phyloP scores from a whole-genome alignment of 2,797 vertebrate genomes.

The Gobionotothen gibberifrons region DNA sequence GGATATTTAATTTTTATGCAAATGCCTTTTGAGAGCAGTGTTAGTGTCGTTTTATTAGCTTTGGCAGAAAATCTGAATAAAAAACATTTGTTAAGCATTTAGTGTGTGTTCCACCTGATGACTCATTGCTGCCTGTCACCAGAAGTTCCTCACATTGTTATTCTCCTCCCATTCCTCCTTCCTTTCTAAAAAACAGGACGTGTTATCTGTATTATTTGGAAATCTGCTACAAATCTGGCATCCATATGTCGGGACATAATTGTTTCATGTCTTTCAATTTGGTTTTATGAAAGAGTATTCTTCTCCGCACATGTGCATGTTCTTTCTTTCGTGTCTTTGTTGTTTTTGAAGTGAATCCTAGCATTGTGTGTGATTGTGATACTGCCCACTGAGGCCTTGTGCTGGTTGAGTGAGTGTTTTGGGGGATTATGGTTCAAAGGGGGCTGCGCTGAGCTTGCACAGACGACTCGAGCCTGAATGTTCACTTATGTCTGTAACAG shows the following conservation, averaged over 20 bases:
- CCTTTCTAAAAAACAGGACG: conserved; percentile 49
- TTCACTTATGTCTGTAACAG: conserved; percentile 33
- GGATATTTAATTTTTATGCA: conserved; percentile 13
- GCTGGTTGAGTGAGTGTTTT: conserved; percentile 33
- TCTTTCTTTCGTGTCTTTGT: conserved; percentile 44
- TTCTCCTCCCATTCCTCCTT: conserved; percentile 42
- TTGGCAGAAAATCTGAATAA: conserved; percentile 29
- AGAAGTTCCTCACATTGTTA: conserved; percentile 30
- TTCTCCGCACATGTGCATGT: conserved; percentile 61
- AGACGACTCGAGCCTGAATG: conserved; percentile 26
- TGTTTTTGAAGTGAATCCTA: conserved; percentile 74
- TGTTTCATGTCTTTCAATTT: conserved; percentile 61
- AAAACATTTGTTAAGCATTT: not conserved
- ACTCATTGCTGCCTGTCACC: conserved; percentile 14
- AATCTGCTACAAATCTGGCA: conserved; percentile 73
- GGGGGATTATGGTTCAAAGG: conserved; percentile 46
- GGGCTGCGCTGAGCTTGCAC: conserved; percentile 29
- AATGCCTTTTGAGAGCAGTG: conserved; percentile 6
- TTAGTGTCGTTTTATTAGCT: conserved; percentile 11
- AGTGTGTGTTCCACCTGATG: not conserved
- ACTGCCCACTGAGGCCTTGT: conserved; percentile 39
- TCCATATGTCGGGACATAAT: conserved; percentile 68
- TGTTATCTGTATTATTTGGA: conserved; percentile 58
- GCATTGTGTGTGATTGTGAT: conserved; percentile 62
- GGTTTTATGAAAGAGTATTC: conserved; percentile 49